Evolutionary conservation across 1,140 invertebrate genomes (phyloP).

Genomic region (Leptestheria dahalacensis): DNA sequence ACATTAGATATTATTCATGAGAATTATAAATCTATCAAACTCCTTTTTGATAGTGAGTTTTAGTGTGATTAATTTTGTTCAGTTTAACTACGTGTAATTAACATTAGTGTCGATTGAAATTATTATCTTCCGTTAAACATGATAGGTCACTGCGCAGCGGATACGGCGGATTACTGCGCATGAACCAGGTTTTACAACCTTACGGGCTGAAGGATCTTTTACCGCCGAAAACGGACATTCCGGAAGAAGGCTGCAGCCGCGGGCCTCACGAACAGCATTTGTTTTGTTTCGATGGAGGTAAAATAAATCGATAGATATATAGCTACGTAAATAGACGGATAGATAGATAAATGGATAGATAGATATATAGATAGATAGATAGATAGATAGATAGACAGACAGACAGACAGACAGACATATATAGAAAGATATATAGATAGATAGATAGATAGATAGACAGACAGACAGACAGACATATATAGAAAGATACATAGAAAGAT

Average conservation of each 20-base stretch:
- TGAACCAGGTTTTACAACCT: slow-evolving; percentile 75
- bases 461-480: no score
- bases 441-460: no score
- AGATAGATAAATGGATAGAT: no score
- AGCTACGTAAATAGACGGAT: no score
- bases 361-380: no score
- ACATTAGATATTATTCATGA: background rate
- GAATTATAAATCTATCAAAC: background rate
- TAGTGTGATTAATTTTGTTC: background rate
- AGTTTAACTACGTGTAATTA: no score
- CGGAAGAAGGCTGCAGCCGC: slow-evolving; percentile 75
- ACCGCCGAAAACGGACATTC: slow-evolving; percentile 74
- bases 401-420: no score
- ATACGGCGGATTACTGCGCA: slow-evolving; percentile 57
- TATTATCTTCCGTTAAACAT: slow-evolving; percentile 15
- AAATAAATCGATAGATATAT: slow-evolving; percentile 12
- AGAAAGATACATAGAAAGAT: no score
- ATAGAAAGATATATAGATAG: no score
- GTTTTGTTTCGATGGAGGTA: slow-evolving; percentile 67
- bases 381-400: no score
- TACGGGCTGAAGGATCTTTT: slow-evolving; percentile 76
- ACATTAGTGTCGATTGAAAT: background rate
- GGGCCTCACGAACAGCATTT: slow-evolving; percentile 31
- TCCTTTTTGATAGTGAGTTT: background rate
- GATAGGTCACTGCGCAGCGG: slow-evolving; percentile 56